These are phyloP conservation scores for Hemicrepidius hirtus DNA, from an alignment of 2,888 invertebrate species.

Conservation along the genomic window DNA sequence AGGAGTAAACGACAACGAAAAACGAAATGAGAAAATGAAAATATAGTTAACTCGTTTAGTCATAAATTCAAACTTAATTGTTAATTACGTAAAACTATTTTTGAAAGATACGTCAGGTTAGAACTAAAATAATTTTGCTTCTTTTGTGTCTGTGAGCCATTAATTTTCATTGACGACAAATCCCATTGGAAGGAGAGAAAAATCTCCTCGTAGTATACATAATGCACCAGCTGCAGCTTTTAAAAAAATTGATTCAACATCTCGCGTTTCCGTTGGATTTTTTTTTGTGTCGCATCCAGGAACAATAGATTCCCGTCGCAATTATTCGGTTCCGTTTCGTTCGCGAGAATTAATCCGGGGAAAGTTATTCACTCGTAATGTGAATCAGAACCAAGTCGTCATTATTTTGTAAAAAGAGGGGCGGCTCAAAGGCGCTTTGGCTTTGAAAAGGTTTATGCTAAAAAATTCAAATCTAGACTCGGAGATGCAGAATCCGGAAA, in stretches of 20 bases:
- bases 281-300: constrained; percentile 54
- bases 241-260: constrained; percentile 61
- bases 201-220: constrained; percentile 21
- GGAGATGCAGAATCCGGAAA: constrained; percentile 33
- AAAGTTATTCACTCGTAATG: constrained; percentile 56
- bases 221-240: constrained; percentile 59
- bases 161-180: constrained; percentile 32
- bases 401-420: constrained; percentile 48
- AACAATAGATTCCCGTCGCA: constrained; percentile 58
- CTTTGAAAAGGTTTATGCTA: constrained; percentile 51
- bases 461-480: constrained; percentile 46
- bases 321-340: constrained; percentile 59
- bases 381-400: constrained; percentile 54
- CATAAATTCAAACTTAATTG: no score
- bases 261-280: constrained; percentile 54
- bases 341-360: constrained; percentile 58
- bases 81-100: no score
- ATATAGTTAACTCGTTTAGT: not conserved
- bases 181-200: constrained; percentile 1
- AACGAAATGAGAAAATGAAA: not conserved
- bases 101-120: no score
- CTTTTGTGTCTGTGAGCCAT: constrained; percentile 9
- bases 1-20: not conserved
- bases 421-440: constrained; percentile 36
- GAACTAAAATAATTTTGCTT: not conserved